Conservation (phyloP, 2,797 vertebrate species). For the Sebastes elongatus region DNA sequence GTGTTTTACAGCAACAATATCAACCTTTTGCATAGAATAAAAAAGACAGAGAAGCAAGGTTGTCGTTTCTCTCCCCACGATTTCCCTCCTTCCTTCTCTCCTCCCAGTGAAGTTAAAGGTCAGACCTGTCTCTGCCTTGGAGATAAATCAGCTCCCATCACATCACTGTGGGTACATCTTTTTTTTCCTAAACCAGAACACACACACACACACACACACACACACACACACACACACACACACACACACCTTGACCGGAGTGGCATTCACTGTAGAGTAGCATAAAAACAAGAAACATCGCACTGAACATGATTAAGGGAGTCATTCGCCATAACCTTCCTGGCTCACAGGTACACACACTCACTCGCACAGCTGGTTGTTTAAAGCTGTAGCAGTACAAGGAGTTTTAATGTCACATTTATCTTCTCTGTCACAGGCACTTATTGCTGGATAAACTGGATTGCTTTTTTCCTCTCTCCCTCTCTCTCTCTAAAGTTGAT, state of each 20-base stretch:
- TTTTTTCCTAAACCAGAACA: slow-evolving; percentile 23
- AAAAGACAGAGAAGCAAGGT: not conserved
- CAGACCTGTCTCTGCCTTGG: slow-evolving; percentile 50
- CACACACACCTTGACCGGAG: slow-evolving; percentile 14
- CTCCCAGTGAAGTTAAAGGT: slow-evolving; percentile 63
- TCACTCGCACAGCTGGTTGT: not conserved
- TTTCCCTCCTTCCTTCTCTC: slow-evolving; percentile 9
- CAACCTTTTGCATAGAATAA: not conserved
- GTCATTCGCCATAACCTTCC: not conserved
- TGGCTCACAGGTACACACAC: not conserved
- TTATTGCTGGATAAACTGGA: slow-evolving; percentile 57
- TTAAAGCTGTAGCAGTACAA: slow-evolving; percentile 26
- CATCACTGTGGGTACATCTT: slow-evolving; percentile 50
- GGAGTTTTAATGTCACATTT: slow-evolving; percentile 56
- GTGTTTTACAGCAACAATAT: not conserved
- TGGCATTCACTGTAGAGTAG: slow-evolving; percentile 28
- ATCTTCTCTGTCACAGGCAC: slow-evolving; percentile 58
- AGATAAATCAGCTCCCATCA: slow-evolving; percentile 69
- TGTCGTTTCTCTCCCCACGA: not conserved
- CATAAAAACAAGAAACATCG: slow-evolving; percentile 29
- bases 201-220: not conserved
- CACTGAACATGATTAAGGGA: slow-evolving; percentile 37
- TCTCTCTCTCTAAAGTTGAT: not conserved
- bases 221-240: not conserved
- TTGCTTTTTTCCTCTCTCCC: not conserved